Base-by-base conservation (phyloP, 2,888 invertebrate species). In the Papilio demoleus region DNA sequence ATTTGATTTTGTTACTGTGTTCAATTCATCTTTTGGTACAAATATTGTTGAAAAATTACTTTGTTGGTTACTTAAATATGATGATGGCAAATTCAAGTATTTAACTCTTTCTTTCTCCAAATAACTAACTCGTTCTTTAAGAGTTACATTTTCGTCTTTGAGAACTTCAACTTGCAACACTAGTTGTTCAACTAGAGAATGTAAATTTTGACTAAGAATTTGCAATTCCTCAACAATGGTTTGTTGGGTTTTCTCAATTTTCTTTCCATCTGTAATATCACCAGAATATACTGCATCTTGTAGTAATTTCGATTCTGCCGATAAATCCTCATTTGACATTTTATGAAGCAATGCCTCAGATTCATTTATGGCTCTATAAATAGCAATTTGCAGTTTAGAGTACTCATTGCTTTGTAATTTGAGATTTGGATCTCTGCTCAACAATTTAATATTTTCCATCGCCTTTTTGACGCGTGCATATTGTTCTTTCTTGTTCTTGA, bases 171-270 rank as follows among this genome's bases (percentile, higher is more conserved):
- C 85, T 81, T 95, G 94, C 60, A 93, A 85, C 14, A 95, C 91
- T 64, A 96, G 85, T 79, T 94, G 93, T 72, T 94, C 94, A 9
- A 95, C 83, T 19, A 89, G 78, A 6, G 86, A 82, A 73, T 88
- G 93, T 59, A 96, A 82, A 77, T 95, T 95, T 70, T 93, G 93
- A 79, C 95, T 95, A 11, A 95, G 85, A 59, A 93, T 94, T 79
- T 94, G 93, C 53, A 96, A 83, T 81, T 96, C 96, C 82, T 95
- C 96, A 60, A 96, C 93, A 56, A 95, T 94, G 31, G 89, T 93
- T 65, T 92, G 88, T 62, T 94, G 94, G 71, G 94, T 93, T 81
- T 95, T 95, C 4, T 94, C 94, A 75, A 88, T 90, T 79, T 94
- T 94, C 73, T 88, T 93, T 0, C 91, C 93, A 79, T 85, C 85